A percentile compares a stretch with the other conserved stretches of the same genome.
Conservation (phyloP, 1,140 invertebrate genomes). For the Rhopalosiphum maidis region DNA sequence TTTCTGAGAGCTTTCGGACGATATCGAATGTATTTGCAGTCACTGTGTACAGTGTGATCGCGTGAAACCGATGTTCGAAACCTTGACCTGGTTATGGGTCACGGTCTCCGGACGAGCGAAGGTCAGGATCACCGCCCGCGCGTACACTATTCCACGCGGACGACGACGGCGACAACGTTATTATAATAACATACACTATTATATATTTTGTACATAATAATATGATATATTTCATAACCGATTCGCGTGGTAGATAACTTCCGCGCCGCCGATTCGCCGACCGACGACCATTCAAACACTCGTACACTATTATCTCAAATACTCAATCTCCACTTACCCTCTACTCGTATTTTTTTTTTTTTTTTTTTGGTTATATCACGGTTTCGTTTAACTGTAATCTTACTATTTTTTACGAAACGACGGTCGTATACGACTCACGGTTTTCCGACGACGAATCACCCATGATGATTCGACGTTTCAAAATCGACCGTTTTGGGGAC, state of each 20-base stretch:
- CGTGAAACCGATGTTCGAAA: constrained; percentile 6
- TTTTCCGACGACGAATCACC: too few relatives aligned
- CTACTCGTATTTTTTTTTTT: too few relatives aligned
- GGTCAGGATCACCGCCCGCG: constrained; percentile 39
- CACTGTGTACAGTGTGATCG: neutral
- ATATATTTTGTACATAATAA: neutral
- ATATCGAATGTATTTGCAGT: neutral
- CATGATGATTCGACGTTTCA: too few relatives aligned
- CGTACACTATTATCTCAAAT: neutral
- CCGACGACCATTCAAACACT: neutral
- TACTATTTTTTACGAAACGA: too few relatives aligned
- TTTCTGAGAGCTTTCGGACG: neutral
- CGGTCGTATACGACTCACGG: too few relatives aligned
- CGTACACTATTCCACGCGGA: neutral
- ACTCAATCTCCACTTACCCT: too few relatives aligned
- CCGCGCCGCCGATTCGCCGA: neutral
- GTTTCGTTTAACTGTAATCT: too few relatives aligned
- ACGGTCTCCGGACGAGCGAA: constrained; percentile 48
- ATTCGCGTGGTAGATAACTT: neutral
- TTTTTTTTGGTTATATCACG: too few relatives aligned
- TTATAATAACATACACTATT: neutral
- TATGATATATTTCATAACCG: neutral
- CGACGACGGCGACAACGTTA: neutral
- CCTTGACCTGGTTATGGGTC: constrained; percentile 51
- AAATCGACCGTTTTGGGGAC: too few relatives aligned